A percentile compares a stretch with the other conserved stretches of the same genome.
phyloP scores from a whole-genome alignment of 2,113 vertebrate genomes.

The Artemisiospiza belli region DNA sequence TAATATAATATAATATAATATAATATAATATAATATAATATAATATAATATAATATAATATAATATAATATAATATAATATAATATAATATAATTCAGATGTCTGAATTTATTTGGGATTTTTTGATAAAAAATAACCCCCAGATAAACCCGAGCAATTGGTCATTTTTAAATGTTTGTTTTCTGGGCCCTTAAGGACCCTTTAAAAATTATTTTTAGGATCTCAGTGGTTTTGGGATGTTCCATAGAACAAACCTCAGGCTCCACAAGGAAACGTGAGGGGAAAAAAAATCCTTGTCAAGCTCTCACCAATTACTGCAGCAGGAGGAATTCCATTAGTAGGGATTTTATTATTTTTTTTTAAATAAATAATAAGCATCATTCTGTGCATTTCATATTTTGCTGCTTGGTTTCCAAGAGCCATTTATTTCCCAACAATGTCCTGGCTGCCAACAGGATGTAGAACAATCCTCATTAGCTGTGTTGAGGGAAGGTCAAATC shows the following conservation, averaged over 20 bases:
- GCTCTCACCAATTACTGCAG: background rate
- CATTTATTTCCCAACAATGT: background rate
- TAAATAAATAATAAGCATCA: background rate
- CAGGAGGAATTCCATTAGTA: background rate
- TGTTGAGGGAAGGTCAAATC: conserved; percentile 58
- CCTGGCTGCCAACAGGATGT: background rate
- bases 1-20: too few species aligned
- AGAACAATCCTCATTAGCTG: conserved; percentile 40
- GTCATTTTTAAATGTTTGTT: background rate
- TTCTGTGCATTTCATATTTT: background rate
- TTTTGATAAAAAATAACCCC: background rate
- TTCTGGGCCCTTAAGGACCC: background rate
- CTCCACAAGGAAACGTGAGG: background rate
- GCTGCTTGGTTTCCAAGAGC: background rate
- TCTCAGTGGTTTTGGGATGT: background rate
- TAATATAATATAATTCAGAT: too few species aligned
- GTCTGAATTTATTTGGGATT: background rate
- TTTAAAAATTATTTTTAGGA: background rate
- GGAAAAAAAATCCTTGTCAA: background rate
- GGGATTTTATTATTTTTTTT: background rate
- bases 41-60: too few species aligned
- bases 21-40: too few species aligned
- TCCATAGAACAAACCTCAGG: background rate
- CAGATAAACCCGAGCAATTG: background rate
- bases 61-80: too few species aligned